A percentile compares a stretch with the other conserved stretches of the same genome.
Conservation (phyloP, 2,113 vertebrate genomes). For the Pleuronectes platessa region DNA sequence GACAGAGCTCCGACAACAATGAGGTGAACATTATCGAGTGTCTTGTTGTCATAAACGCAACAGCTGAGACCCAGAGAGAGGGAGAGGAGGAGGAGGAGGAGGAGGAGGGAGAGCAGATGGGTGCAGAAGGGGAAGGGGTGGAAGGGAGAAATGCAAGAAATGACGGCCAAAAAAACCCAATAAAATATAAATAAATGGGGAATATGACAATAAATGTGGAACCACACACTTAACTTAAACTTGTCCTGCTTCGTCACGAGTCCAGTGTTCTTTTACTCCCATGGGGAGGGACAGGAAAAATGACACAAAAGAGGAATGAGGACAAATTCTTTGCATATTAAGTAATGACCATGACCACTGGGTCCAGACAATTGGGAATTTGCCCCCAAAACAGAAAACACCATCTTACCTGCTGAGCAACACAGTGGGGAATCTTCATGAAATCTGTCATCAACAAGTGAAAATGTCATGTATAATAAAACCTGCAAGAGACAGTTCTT, state of each 20-base stretch:
- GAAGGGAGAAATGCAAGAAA: background rate
- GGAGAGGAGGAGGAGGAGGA: background rate
- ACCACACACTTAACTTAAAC: background rate
- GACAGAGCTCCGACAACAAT: background rate
- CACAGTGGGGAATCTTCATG: constrained; percentile 1
- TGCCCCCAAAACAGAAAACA: constrained; percentile 8
- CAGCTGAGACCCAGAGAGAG: constrained; percentile 71
- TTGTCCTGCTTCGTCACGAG: background rate
- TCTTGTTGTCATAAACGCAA: constrained; percentile 76
- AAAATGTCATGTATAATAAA: background rate
- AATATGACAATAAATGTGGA: background rate
- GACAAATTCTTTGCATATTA: constrained; percentile 50
- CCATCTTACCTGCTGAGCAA: constrained; percentile 35
- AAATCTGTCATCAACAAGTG: constrained; percentile 6
- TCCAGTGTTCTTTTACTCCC: background rate
- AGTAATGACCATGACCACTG: constrained; percentile 34
- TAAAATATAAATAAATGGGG: no score
- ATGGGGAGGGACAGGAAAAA: background rate
- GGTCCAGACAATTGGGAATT: constrained; percentile 45
- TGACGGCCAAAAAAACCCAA: background rate
- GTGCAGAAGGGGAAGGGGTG: background rate
- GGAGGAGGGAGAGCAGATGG: background rate
- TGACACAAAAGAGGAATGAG: constrained; percentile 36
- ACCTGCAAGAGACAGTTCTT: constrained; percentile 1
- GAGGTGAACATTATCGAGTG: constrained; percentile 67